These are phyloP conservation scores for Lymantria monacha DNA, from an alignment of 2,888 invertebrate genomes.

Conservation along the genomic window DNA sequence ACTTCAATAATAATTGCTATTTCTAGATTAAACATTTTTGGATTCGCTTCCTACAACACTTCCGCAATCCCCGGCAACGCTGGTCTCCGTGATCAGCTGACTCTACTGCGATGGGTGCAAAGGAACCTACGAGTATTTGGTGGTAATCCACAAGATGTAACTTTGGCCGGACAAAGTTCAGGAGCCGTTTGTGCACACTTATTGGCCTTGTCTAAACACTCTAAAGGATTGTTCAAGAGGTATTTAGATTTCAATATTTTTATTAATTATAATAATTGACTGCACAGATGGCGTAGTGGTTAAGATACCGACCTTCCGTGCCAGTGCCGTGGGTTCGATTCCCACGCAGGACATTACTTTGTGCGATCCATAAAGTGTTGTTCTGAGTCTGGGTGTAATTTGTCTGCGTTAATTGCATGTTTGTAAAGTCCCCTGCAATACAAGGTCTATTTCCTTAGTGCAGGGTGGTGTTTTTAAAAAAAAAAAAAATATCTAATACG, in stretches of 20 bases:
- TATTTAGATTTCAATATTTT: constrained; percentile 8
- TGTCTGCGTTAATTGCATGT: too few species aligned
- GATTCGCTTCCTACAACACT: constrained; percentile 47
- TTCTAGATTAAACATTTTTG: constrained; percentile 39
- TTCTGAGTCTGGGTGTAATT: too few species aligned
- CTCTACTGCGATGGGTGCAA: constrained; percentile 42
- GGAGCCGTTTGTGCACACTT: constrained; percentile 34
- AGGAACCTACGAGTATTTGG: constrained; percentile 39
- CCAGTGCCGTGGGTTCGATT: too few species aligned
- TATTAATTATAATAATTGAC: too few species aligned
- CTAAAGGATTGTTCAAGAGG: constrained; percentile 39
- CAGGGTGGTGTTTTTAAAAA: too few species aligned
- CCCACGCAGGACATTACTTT: too few species aligned
- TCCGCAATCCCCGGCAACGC: constrained; percentile 44
- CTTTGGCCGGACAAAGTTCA: constrained; percentile 39
- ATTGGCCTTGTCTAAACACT: constrained; percentile 31
- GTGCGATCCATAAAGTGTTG: too few species aligned
- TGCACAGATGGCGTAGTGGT: too few species aligned
- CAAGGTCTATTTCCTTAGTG: too few species aligned
- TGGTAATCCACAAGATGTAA: constrained; percentile 35
- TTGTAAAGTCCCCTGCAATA: too few species aligned
- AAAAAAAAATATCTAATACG: too few species aligned
- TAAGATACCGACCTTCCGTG: too few species aligned
- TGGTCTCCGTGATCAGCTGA: constrained; percentile 40
- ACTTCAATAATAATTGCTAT: neutral